These are phyloP conservation scores for Epinephelus lanceolatus DNA, from an alignment of 2,113 vertebrate genomes.

Conservation along the genomic window DNA sequence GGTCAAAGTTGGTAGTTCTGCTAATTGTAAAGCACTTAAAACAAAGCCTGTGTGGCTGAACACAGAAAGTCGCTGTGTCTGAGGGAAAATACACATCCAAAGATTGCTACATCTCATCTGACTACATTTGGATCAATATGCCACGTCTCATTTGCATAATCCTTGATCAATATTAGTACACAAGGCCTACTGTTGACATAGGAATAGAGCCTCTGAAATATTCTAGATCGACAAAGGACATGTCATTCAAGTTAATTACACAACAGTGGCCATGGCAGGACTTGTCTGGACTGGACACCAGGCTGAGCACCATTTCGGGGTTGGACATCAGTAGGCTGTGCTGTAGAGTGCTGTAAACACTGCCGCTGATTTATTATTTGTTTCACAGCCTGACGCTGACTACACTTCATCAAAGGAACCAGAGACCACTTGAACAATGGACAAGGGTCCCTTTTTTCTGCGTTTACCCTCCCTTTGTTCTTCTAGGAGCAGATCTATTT, in stretches of 20 bases:
- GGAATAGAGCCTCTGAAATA: constrained; percentile 14
- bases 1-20: background rate
- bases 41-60: background rate
- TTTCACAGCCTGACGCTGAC: constrained; percentile 14
- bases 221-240: constrained; percentile 24
- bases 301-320: background rate
- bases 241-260: constrained; percentile 8
- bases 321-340: background rate
- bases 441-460: background rate
- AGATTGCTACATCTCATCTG: constrained; percentile 5
- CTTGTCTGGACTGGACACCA: background rate
- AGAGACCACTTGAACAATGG: constrained; percentile 22
- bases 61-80: background rate
- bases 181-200: constrained; percentile 38
- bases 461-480: constrained; percentile 52
- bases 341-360: background rate
- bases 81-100: background rate
- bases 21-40: background rate
- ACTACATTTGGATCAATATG: constrained; percentile 49
- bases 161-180: constrained; percentile 38
- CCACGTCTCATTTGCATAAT: constrained; percentile 48
- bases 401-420: constrained; percentile 10
- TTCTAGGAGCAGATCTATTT: constrained; percentile 32
- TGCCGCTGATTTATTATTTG: constrained; percentile 27
- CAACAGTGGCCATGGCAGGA: background rate